Percentiles rank a stretch among this genome's conserved stretches.
Evolutionary conservation across 2,888 invertebrate genomes (phyloP).

Genomic region (Volucella bombylans): DNA sequence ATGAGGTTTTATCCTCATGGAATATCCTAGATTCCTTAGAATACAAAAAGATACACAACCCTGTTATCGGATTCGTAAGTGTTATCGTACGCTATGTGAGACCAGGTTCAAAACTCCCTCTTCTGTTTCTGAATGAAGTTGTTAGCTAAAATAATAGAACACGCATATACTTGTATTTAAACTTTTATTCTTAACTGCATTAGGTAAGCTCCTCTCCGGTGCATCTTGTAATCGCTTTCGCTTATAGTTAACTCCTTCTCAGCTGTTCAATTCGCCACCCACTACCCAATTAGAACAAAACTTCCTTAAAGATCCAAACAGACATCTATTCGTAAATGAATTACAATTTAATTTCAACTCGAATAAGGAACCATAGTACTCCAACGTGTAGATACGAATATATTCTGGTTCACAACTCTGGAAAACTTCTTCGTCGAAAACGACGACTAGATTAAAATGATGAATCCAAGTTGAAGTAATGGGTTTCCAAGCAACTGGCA

Average conservation of each 20-base stretch:
- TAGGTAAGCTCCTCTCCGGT: no score
- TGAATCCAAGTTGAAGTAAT: conserved; percentile 60
- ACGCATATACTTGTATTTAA: no score
- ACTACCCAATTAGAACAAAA: conserved; percentile 3
- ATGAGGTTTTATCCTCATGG: no score
- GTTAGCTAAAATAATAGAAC: no score
- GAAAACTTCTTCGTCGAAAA: conserved; percentile 23
- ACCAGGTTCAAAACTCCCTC: no score
- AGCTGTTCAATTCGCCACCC: conserved; percentile 13
- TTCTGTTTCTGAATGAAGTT: no score
- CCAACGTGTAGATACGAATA: background rate
- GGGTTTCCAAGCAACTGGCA: conserved; percentile 55
- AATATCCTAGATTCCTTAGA: no score
- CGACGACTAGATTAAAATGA: conserved; percentile 43
- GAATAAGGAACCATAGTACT: conserved; percentile 19
- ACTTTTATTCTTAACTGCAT: no score
- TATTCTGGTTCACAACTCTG: conserved; percentile 7
- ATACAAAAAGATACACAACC: no score
- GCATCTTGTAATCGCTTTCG: conserved; percentile 11
- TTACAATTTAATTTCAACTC: conserved; percentile 54
- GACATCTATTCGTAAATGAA: conserved; percentile 47
- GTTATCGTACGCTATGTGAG: no score
- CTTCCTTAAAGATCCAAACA: conserved; percentile 16
- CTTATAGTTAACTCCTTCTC: background rate
- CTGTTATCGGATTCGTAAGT: no score